These are phyloP conservation scores for Camelus dromedarius DNA, from an alignment of 2,113 vertebrate species.

Conservation along the genomic window DNA sequence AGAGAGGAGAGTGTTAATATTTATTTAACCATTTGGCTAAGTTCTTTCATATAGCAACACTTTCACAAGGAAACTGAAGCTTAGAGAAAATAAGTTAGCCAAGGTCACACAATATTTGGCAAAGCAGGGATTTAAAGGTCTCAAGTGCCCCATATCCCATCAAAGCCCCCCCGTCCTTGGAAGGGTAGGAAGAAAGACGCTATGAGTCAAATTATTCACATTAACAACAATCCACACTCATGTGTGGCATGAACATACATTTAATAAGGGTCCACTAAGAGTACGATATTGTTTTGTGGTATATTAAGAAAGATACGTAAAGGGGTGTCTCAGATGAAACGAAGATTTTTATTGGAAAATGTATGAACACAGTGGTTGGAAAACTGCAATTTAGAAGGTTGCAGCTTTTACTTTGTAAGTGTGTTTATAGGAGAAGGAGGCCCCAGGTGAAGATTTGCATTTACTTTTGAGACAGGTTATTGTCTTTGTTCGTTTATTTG, in stretches of 20 bases:
- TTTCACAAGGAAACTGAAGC: not conserved
- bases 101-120: not conserved
- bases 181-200: not conserved
- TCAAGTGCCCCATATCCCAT: not conserved
- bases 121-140: not conserved
- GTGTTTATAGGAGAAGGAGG: not conserved
- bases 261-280: not conserved
- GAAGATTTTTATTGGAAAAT: slow-evolving; percentile 3
- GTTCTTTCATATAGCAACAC: not conserved
- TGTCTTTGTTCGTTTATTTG: not conserved
- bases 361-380: not conserved
- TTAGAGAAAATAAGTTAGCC: not conserved
- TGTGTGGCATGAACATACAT: not conserved
- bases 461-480: not conserved
- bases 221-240: not conserved
- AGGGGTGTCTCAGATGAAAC: not conserved
- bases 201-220: not conserved
- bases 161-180: not conserved
- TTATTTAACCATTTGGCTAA: not conserved
- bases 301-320: not conserved
- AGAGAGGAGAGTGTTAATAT: not conserved
- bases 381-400: not conserved
- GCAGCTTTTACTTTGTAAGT: slow-evolving; percentile 32
- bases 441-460: not conserved
- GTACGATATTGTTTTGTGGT: not conserved